Conservation (phyloP, 2,113 vertebrate genomes). For the Spea bombifrons region DNA sequence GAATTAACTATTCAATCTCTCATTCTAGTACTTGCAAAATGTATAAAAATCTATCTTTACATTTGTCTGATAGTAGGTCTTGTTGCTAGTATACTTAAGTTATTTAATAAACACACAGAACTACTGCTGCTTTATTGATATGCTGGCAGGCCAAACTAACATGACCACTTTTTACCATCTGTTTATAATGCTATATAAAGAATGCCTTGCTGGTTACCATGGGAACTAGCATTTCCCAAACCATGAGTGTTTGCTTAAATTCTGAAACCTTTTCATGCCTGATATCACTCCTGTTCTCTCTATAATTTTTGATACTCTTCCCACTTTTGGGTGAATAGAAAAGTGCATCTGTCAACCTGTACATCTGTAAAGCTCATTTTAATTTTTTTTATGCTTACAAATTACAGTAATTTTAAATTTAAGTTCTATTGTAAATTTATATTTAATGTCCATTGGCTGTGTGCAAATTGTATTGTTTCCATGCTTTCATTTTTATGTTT, state of each 20-base stretch:
- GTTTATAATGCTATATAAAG: conserved; percentile 82
- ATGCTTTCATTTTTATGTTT: no score
- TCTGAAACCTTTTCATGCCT: conserved; percentile 66
- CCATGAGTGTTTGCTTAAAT: conserved; percentile 72
- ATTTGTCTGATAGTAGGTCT: conserved; percentile 59
- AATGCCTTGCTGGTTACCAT: conserved; percentile 69
- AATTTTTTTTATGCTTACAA: not conserved
- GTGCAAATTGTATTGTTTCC: no score
- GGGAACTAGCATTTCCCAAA: conserved; percentile 73
- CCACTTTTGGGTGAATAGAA: conserved; percentile 50
- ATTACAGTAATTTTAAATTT: no score
- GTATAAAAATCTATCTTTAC: conserved; percentile 51
- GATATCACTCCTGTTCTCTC: conserved; percentile 42
- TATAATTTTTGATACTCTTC: conserved; percentile 26
- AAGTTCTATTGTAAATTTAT: no score
- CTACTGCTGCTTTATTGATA: conserved; percentile 69
- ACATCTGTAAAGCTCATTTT: conserved; percentile 53
- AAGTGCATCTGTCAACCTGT: conserved; percentile 52
- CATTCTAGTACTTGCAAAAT: conserved; percentile 56
- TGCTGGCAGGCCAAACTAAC: conserved; percentile 72
- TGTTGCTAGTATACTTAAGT: conserved; percentile 59
- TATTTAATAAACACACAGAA: conserved; percentile 62
- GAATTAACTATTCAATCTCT: conserved; percentile 63
- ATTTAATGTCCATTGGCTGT: no score
- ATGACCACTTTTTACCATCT: conserved; percentile 78